A percentile compares a stretch with the other conserved stretches of the same genome.
These are phyloP conservation scores for Strigamia maritima DNA, from an alignment of 2,888 invertebrate genomes.

Conservation along the genomic window DNA sequence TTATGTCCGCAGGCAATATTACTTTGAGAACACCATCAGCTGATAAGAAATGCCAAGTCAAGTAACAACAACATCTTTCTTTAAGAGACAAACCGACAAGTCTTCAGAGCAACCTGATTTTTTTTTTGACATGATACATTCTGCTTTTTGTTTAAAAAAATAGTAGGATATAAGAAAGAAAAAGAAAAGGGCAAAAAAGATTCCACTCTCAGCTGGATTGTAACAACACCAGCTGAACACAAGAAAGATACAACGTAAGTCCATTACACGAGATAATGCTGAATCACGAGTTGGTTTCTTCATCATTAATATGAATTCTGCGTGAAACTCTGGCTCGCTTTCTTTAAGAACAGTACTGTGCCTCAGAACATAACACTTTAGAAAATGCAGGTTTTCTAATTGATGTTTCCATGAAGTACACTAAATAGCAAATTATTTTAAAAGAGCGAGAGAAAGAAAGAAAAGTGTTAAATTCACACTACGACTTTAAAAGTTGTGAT, in stretches of 20 bases:
- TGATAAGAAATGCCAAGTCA: constrained; percentile 19
- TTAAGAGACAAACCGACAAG: neutral
- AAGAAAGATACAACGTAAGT: constrained; percentile 6
- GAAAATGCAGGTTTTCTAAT: neutral
- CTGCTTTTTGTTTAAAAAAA: neutral
- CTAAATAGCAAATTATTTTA: too few relatives aligned
- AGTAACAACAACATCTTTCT: constrained; percentile 11
- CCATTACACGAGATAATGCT: constrained; percentile 1
- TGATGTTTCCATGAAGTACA: neutral
- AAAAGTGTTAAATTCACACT: too few relatives aligned
- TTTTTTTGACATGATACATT: neutral
- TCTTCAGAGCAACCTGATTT: neutral
- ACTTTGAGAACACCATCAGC: constrained; percentile 7
- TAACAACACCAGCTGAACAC: neutral
- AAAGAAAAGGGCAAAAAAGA: neutral
- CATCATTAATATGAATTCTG: neutral
- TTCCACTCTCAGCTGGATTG: neutral
- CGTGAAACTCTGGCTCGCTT: neutral
- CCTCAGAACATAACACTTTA: neutral
- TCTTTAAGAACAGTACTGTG: neutral
- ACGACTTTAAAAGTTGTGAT: neutral
- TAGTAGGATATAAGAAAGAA: neutral
- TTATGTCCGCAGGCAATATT: constrained; percentile 6
- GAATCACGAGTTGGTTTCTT: neutral
- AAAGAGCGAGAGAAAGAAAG: too few relatives aligned